A percentile compares a stretch with the other conserved stretches of the same genome.
Conservation (phyloP, 2,888 invertebrate genomes). For the Leuctra nigra region DNA sequence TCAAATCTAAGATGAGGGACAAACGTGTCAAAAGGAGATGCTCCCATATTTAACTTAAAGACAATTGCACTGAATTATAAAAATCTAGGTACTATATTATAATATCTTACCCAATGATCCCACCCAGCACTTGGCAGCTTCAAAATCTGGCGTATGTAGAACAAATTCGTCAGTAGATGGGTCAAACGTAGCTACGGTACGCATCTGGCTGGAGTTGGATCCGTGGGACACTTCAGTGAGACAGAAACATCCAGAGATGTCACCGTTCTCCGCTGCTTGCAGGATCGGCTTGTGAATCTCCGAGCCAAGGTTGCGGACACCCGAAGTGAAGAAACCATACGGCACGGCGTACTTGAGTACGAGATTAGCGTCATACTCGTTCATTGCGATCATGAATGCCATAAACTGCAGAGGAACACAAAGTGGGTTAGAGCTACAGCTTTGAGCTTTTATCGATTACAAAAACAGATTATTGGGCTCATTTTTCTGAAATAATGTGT, state of each 20-base stretch:
- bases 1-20: too few species aligned
- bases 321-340: constrained; percentile 26
- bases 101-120: constrained; percentile 41
- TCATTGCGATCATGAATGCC: constrained; percentile 25
- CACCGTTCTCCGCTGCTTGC: constrained; percentile 40
- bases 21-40: too few species aligned
- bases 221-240: constrained; percentile 50
- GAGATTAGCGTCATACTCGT: constrained; percentile 25
- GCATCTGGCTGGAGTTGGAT: constrained; percentile 45
- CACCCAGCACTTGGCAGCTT: constrained; percentile 49
- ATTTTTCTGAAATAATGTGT: too few species aligned
- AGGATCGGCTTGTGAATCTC: constrained; percentile 40
- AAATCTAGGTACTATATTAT: too few species aligned
- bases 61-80: too few species aligned
- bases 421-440: too few species aligned
- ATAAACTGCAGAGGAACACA: constrained; percentile 28
- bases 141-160: constrained; percentile 45
- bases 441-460: too few species aligned
- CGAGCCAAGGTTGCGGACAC: constrained; percentile 26
- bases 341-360: constrained; percentile 27
- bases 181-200: constrained; percentile 45
- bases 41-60: too few species aligned
- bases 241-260: constrained; percentile 43
- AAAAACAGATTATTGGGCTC: too few species aligned
- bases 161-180: constrained; percentile 44